These are phyloP conservation scores for Anomalospiza imberbis DNA, from an alignment of 2,797 vertebrate species.

Conservation along the genomic window DNA sequence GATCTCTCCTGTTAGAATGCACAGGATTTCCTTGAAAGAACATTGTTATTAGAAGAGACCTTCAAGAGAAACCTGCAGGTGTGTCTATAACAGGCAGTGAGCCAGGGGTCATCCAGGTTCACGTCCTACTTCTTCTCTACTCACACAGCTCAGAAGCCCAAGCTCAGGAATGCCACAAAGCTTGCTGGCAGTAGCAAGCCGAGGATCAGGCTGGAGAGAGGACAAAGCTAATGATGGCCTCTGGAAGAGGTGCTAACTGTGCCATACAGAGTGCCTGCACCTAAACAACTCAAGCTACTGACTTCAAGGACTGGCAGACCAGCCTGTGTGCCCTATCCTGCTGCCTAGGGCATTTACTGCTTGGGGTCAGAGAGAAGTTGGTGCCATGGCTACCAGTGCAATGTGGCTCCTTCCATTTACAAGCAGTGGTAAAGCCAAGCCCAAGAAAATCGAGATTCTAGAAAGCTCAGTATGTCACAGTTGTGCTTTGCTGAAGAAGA, in stretches of 20 bases:
- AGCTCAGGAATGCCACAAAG: neutral
- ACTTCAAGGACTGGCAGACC: neutral
- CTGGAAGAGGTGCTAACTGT: neutral
- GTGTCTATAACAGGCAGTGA: fast-evolving
- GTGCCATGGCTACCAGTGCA: neutral
- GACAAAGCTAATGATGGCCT: neutral
- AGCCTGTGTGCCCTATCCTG: neutral
- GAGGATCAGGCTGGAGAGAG: neutral
- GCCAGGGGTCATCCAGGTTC: neutral
- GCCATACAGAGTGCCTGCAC: neutral
- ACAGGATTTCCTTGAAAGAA: neutral
- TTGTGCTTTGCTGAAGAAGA: neutral
- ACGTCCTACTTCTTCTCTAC: neutral
- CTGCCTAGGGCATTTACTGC: neutral
- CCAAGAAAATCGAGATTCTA: neutral
- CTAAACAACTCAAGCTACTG: neutral
- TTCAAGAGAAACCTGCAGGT: neutral
- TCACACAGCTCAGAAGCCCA: neutral
- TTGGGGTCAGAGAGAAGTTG: neutral
- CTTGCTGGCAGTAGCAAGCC: neutral
- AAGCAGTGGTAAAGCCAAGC: neutral
- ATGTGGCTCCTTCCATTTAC: neutral
- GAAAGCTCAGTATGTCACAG: neutral
- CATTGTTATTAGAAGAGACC: neutral
- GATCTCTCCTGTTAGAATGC: neutral